Evolutionary conservation across 2,113 vertebrate species (phyloP).

Genomic region (Circaetus cinerascens): DNA sequence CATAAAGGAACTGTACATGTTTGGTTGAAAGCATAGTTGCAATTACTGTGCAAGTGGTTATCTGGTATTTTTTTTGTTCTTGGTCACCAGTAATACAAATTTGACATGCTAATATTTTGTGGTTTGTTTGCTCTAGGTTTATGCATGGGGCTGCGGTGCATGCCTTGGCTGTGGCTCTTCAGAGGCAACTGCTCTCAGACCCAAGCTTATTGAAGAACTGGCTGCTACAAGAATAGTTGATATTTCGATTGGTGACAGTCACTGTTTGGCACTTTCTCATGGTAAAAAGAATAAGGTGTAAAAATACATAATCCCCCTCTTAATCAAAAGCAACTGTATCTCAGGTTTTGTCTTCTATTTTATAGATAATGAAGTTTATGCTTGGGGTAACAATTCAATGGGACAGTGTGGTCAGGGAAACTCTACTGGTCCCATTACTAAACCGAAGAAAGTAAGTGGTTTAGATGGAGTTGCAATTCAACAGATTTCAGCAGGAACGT

Average conservation of each 20-base stretch:
- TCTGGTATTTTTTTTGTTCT: neutral
- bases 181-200: constrained; percentile 91
- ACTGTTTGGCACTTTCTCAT: constrained; percentile 95
- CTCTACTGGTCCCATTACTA: constrained; percentile 96
- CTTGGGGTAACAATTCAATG: constrained; percentile 99
- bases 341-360: neutral
- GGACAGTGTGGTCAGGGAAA: constrained; percentile 99
- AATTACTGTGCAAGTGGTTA: neutral
- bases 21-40: neutral
- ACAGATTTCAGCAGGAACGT: constrained; percentile 95
- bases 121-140: constrained; percentile 78
- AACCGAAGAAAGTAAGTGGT: constrained; percentile 96
- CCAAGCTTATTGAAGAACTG: constrained; percentile 92
- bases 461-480: constrained; percentile 95
- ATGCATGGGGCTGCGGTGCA: constrained; percentile 96
- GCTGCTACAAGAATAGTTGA: constrained; percentile 95
- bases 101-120: neutral
- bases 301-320: neutral
- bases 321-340: neutral
- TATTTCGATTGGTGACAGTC: constrained; percentile 97
- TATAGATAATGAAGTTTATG: constrained; percentile 97
- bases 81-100: neutral
- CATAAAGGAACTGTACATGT: neutral
- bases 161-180: constrained; percentile 97
- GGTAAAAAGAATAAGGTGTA: constrained; percentile 73